Evolutionary conservation across 2,888 invertebrate species (phyloP).

Genomic region (Cybosia mesomella): DNA sequence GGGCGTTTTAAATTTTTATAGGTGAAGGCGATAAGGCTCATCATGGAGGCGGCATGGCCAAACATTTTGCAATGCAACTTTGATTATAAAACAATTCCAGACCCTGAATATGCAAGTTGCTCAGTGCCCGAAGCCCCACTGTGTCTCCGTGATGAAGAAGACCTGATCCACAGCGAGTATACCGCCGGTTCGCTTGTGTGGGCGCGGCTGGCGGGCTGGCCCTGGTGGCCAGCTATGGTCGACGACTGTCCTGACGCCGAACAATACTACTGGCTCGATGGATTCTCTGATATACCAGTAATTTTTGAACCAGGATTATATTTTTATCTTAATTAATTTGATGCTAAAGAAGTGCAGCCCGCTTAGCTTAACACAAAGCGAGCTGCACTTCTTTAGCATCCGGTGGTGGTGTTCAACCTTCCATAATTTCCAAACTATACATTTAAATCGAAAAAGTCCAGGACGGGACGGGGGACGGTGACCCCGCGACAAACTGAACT

Average conservation of each 20-base stretch:
- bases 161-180: constrained; percentile 87
- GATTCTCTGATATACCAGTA: constrained; percentile 85
- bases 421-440: too few relatives aligned
- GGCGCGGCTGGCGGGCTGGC: constrained; percentile 87
- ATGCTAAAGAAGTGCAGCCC: too few relatives aligned
- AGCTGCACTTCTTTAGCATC: too few relatives aligned
- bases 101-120: constrained; percentile 81
- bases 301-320: constrained; percentile 11
- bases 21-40: too few relatives aligned
- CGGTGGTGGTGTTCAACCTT: too few relatives aligned
- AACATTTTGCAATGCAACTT: background rate
- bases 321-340: too few relatives aligned
- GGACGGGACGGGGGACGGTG: too few relatives aligned
- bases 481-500: too few relatives aligned
- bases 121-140: constrained; percentile 79
- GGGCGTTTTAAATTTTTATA: too few relatives aligned
- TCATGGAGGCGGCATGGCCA: background rate
- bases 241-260: constrained; percentile 89
- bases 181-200: constrained; percentile 90
- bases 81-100: constrained; percentile 59
- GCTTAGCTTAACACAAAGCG: too few relatives aligned
- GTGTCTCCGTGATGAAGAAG: constrained; percentile 78
- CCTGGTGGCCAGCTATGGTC: constrained; percentile 92
- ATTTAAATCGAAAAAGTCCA: too few relatives aligned
- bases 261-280: constrained; percentile 87